A percentile compares a stretch with the other conserved stretches of the same genome.
These are phyloP conservation scores for Styela clava DNA, from an alignment of 23 tunicate species.

Conservation along the genomic window DNA sequence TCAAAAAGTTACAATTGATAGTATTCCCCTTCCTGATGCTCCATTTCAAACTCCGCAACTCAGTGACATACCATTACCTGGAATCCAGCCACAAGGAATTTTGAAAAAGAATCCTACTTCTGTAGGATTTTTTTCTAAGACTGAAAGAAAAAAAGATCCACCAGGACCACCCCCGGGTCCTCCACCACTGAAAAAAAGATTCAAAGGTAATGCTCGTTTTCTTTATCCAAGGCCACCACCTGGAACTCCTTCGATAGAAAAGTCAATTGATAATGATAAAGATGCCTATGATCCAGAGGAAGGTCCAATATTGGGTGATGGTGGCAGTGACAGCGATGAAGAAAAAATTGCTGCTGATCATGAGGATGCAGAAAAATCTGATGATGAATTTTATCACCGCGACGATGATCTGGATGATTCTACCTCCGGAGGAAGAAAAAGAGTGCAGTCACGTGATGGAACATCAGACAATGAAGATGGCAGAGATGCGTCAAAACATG, in stretches of 20 bases:
- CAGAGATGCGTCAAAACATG: neutral
- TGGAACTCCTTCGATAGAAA: conserved; percentile 4
- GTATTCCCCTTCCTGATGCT: conserved; percentile 91
- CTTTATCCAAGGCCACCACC: conserved; percentile 24
- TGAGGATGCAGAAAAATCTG: conserved; percentile 56
- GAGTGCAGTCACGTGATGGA: neutral
- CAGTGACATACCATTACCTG: conserved; percentile 89
- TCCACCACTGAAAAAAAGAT: conserved; percentile 81
- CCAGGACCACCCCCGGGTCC: conserved; percentile 78
- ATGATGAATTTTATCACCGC: conserved; percentile 48
- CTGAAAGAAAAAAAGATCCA: conserved; percentile 17
- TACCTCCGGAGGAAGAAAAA: neutral
- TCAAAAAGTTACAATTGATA: conserved; percentile 61
- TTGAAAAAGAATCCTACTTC: conserved; percentile 69
- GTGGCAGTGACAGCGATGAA: conserved; percentile 3
- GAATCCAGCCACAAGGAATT: conserved; percentile 70
- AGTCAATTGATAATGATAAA: conserved; percentile 22
- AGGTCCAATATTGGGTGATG: conserved; percentile 35
- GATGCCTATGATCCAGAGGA: conserved; percentile 70
- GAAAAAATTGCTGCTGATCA: conserved; percentile 19
- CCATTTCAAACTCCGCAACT: conserved; percentile 79
- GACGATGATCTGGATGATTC: neutral
- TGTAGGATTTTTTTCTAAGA: conserved; percentile 26
- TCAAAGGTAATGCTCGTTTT: conserved; percentile 24
- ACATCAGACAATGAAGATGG: conserved; percentile 12